Conservation (phyloP, 35 echinoderm and acorn worm species). For the Chiridota heheva region DNA sequence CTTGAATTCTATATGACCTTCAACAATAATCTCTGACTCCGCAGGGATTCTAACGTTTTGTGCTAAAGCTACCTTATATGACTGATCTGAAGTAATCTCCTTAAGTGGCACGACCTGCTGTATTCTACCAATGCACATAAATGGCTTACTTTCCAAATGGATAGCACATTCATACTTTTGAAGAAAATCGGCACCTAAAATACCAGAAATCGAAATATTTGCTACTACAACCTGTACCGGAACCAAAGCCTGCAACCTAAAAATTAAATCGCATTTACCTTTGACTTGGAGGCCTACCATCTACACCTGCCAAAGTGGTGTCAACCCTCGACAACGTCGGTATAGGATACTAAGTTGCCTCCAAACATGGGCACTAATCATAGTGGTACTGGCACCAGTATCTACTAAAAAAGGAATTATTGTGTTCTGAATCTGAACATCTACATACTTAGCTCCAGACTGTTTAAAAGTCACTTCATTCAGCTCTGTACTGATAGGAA, state of each 20-base stretch:
- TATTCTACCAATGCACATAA: too few species aligned
- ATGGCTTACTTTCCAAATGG: not conserved
- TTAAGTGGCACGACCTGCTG: too few species aligned
- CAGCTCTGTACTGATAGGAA: not conserved
- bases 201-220: not conserved
- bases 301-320: not conserved
- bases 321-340: not conserved
- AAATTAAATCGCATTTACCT: not conserved
- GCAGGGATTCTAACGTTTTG: too few species aligned
- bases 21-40: too few species aligned
- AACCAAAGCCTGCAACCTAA: not conserved
- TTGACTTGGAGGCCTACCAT: not conserved
- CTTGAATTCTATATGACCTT: too few species aligned
- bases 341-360: not conserved
- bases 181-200: not conserved
- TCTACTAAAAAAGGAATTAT: not conserved
- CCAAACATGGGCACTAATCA: not conserved
- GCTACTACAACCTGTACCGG: not conserved
- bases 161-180: not conserved
- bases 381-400: not conserved
- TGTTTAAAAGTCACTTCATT: not conserved
- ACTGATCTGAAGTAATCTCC: too few species aligned
- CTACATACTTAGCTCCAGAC: not conserved
- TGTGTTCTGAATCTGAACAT: not conserved
- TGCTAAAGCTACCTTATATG: not conserved